These are phyloP conservation scores for Venustaconcha ellipsiformis DNA, from an alignment of 1,140 invertebrate genomes.

Conservation along the genomic window DNA sequence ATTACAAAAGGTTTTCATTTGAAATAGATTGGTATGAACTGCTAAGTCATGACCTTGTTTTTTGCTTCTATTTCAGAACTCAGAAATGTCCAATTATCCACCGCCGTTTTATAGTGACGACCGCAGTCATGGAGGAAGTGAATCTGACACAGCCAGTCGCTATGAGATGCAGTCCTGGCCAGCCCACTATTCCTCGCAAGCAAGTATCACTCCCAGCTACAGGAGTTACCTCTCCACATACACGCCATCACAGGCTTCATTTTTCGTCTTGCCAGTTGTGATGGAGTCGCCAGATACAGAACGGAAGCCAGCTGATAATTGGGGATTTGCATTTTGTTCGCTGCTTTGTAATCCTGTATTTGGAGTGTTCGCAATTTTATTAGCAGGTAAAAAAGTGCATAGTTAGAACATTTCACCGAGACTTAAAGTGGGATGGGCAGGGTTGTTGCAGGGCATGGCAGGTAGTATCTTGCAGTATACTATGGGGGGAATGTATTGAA, in stretches of 20 bases:
- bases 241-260: slow-evolving; percentile 52
- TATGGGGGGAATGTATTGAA: too few relatives aligned
- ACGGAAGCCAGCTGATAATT: slow-evolving; percentile 43
- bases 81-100: too few relatives aligned
- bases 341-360: slow-evolving; percentile 55
- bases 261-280: slow-evolving; percentile 50
- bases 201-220: slow-evolving; percentile 36
- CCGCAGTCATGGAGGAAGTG: slow-evolving; percentile 15
- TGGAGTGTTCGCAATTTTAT: slow-evolving; percentile 48
- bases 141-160: slow-evolving; percentile 23
- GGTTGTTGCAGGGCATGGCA: too few relatives aligned
- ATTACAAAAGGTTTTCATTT: too few relatives aligned
- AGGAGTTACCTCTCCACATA: slow-evolving; percentile 38
- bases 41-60: too few relatives aligned
- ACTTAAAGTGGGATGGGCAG: too few relatives aligned
- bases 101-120: too few relatives aligned
- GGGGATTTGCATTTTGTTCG: slow-evolving; percentile 50
- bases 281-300: slow-evolving; percentile 43
- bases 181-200: slow-evolving; percentile 45
- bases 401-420: too few relatives aligned
- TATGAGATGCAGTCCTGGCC: slow-evolving; percentile 35
- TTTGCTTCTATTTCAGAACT: too few relatives aligned
- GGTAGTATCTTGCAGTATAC: too few relatives aligned
- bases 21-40: too few relatives aligned
- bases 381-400: slow-evolving; percentile 38